phyloP scores from a whole-genome alignment of 2,888 invertebrate genomes.

The Leptopterna dolabrata region DNA sequence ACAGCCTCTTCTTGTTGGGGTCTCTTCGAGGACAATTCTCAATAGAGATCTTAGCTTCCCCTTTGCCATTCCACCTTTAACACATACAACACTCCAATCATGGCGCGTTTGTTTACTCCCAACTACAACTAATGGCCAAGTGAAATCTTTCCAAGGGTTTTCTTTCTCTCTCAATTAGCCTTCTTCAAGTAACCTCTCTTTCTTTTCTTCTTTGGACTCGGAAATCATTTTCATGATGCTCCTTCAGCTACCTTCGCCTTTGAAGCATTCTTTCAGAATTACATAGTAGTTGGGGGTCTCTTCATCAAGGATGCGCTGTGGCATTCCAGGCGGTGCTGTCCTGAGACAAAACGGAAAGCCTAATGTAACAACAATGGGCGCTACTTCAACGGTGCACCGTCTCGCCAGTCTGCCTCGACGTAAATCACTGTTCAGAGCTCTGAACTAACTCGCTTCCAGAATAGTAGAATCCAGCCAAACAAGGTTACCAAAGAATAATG shows the following conservation, averaged over 20 bases:
- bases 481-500: too few species aligned
- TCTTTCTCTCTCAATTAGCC: constrained; percentile 38
- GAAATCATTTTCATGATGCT: not conserved
- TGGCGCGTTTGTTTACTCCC: constrained; percentile 48
- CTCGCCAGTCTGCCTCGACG: not conserved
- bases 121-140: constrained; percentile 39
- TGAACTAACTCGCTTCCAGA: not conserved
- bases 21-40: constrained; percentile 2
- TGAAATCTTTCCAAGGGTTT: not conserved
- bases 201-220: not conserved
- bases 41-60: constrained; percentile 46
- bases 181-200: constrained; percentile 11
- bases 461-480: too few species aligned
- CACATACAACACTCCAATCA: constrained; percentile 49
- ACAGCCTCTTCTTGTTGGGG: constrained; percentile 39
- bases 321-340: not conserved
- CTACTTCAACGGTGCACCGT: not conserved
- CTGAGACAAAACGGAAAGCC: constrained; percentile 2
- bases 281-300: not conserved
- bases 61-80: constrained; percentile 34
- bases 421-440: not conserved
- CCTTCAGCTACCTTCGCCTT: not conserved
- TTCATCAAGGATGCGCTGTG: not conserved
- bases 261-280: constrained; percentile 1
- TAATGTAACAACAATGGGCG: constrained; percentile 13